A percentile compares a stretch with the other conserved stretches of the same genome.
These are phyloP conservation scores for Tinea semifulvella DNA, from an alignment of 2,888 invertebrate genomes.

Conservation along the genomic window DNA sequence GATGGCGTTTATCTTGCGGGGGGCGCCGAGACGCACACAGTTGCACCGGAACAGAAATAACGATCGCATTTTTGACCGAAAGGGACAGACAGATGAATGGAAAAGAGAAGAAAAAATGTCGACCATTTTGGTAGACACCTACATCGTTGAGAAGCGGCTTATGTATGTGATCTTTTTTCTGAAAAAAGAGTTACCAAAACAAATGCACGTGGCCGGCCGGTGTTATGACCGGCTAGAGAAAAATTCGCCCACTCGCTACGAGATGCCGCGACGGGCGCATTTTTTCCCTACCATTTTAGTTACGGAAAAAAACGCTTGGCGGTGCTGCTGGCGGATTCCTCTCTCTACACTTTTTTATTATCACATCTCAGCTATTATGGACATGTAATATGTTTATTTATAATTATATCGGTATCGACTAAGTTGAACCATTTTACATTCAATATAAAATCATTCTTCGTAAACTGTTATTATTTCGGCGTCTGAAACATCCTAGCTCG, in stretches of 20 bases:
- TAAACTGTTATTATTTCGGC: too few relatives aligned
- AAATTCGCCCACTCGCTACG: slow-evolving; percentile 53
- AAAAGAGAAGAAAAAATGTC: slow-evolving; percentile 68
- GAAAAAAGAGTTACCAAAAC: slow-evolving; percentile 65
- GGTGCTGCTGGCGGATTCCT: slow-evolving; percentile 36
- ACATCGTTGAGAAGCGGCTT: slow-evolving; percentile 48
- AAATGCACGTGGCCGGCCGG: slow-evolving; percentile 60
- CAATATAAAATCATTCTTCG: too few relatives aligned
- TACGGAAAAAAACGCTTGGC: slow-evolving; percentile 46
- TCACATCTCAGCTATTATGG: neutral
- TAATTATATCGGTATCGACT: too few relatives aligned
- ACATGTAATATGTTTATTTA: too few relatives aligned
- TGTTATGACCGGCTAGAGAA: slow-evolving; percentile 61
- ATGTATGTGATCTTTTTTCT: slow-evolving; percentile 61
- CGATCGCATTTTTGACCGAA: slow-evolving; percentile 68
- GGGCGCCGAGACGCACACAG: slow-evolving; percentile 55
- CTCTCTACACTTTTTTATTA: neutral
- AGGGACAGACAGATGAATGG: slow-evolving; percentile 65
- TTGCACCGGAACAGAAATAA: slow-evolving; percentile 65
- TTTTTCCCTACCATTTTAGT: slow-evolving; percentile 50
- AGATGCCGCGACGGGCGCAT: slow-evolving; percentile 59
- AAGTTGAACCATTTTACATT: too few relatives aligned
- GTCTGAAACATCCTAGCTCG: too few relatives aligned
- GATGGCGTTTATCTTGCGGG: slow-evolving; percentile 40
- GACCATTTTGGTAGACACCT: slow-evolving; percentile 65